Conservation (phyloP, 2,113 vertebrate genomes). For the Albula goreensis region DNA sequence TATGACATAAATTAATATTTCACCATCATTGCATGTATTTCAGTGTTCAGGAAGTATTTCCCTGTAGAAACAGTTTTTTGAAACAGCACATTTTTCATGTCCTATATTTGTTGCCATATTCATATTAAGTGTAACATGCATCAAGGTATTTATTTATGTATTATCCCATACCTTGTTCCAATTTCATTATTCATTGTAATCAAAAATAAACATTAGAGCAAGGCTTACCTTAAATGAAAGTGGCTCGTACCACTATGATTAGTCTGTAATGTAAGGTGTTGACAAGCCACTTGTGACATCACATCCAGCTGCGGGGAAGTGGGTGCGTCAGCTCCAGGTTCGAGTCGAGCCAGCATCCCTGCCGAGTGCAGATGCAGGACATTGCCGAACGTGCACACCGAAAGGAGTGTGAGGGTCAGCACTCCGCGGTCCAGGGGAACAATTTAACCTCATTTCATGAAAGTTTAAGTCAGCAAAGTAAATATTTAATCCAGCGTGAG, state of each 20-base stretch:
- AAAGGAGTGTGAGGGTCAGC: conserved; percentile 63
- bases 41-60: background rate
- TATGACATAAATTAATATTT: background rate
- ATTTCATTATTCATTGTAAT: background rate
- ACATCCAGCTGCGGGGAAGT: background rate
- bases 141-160: background rate
- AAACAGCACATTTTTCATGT: background rate
- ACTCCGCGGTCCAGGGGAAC: conserved; percentile 55
- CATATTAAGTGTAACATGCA: background rate
- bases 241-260: background rate
- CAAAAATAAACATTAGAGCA: background rate
- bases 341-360: background rate
- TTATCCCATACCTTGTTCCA: background rate
- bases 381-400: conserved; percentile 37
- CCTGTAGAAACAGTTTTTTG: background rate
- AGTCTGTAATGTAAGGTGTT: background rate
- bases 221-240: background rate
- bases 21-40: conserved; percentile 12
- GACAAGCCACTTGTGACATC: background rate
- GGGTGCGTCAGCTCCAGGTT: background rate
- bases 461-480: conserved; percentile 71
- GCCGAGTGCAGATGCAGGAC: background rate
- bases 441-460: conserved; percentile 69
- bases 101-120: background rate
- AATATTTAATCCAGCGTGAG: conserved; percentile 73